Evolutionary conservation across 2,888 invertebrate species (phyloP), one percentile per base, ranked within the genome.

Genomic region (Erebia epiphron): DNA sequence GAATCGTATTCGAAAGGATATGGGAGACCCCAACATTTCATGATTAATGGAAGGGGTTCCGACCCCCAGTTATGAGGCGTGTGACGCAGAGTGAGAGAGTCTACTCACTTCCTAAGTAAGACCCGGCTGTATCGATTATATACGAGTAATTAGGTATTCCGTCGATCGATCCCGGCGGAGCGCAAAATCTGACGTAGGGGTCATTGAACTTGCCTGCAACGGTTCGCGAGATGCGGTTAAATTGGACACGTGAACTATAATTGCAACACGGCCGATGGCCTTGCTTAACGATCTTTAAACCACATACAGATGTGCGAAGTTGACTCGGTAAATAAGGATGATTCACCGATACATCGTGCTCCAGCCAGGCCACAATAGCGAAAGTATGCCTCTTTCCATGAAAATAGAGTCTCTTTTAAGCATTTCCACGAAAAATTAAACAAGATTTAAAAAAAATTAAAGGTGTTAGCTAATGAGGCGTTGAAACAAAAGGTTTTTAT

Each of bases 191-290:
- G 11, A 46, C 1, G 16, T 16, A 50, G 11, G 77, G 85, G 84
- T 86, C 86, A 80, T 82, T 78, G 79, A 85, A 85, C 86, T 80
- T 80, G 72, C 75, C 74, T 75, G 69, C 75, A 74, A 77, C 76
- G 78, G 77, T 79, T 77, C 73, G 77, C 74, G 79, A 79, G 79
- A 78, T 81, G 79, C 77, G 74, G 49, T 60, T 60, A 50, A 67
- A 18, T 68, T 67, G 70, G 70, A 74, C 68, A 68, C 70, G 73
- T 68, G 71, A 26, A 63, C 70, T 76, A 74, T 77, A 75, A 75
- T 74, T 77, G 75, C 75, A 75, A 73, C 62, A 74, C 75, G 75
- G 75, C 72, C 75, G 75, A 78, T 78, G 77, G 76, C 77, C 77
- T 75, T 78, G 77, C 65, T 65, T 18, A 35, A 16, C 46, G 16